Conservation (phyloP, 2,113 vertebrate genomes). For the Elachura formosa region DNA sequence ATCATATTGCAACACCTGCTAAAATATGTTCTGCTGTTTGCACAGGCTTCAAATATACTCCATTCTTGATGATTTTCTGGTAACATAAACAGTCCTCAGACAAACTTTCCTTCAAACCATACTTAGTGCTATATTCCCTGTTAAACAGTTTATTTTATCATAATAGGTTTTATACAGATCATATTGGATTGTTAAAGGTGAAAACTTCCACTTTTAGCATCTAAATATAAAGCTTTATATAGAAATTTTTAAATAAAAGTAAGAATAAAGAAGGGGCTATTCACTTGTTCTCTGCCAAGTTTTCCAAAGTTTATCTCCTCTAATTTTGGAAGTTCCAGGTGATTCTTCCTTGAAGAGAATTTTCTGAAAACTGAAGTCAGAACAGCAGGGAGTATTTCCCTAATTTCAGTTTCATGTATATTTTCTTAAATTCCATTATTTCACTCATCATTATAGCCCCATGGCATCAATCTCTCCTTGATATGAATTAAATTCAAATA, state of each 20-base stretch:
- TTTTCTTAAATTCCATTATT: not conserved
- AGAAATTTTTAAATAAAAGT: not conserved
- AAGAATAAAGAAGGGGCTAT: not conserved
- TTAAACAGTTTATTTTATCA: not conserved
- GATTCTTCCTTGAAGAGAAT: not conserved
- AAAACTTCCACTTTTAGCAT: not conserved
- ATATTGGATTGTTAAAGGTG: not conserved
- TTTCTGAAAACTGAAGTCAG: not conserved
- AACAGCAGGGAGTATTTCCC: not conserved
- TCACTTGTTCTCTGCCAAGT: not conserved
- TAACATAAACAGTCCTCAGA: not conserved
- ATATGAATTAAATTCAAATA: not conserved
- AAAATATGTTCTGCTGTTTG: not conserved
- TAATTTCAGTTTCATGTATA: not conserved
- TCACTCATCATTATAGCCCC: not conserved
- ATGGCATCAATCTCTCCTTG: not conserved
- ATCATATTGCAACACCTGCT: not conserved
- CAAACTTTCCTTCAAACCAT: not conserved
- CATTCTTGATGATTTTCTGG: not conserved
- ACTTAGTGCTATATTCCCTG: not conserved
- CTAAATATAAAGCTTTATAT: not conserved
- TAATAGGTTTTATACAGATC: not conserved
- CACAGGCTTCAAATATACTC: not conserved
- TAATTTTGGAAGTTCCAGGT: not conserved
- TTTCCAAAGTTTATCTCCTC: not conserved